Evolutionary conservation across 2,797 vertebrate species (phyloP).

Genomic region (Prunella strophiata): DNA sequence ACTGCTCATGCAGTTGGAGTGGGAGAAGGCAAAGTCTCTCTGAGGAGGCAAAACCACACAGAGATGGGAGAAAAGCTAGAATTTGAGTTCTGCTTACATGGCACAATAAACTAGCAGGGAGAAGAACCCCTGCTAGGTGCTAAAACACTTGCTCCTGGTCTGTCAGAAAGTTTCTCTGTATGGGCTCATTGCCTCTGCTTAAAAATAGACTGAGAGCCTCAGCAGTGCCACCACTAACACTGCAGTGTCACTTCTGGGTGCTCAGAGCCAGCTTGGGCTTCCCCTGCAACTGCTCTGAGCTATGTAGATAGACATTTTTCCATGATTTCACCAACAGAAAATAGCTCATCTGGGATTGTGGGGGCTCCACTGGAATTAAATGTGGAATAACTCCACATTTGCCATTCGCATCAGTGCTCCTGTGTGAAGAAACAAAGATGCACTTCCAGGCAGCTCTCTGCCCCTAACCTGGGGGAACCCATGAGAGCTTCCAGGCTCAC

Average conservation of each 20-base stretch:
- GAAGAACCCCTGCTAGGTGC: neutral
- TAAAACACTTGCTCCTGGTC: neutral
- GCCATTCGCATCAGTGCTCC: neutral
- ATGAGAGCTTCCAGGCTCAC: neutral
- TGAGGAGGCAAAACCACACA: neutral
- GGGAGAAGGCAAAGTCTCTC: neutral
- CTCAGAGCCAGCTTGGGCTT: neutral
- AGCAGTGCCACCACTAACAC: neutral
- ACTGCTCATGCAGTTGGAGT: neutral
- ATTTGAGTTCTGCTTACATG: neutral
- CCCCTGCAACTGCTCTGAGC: neutral
- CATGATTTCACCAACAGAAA: neutral
- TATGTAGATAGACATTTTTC: neutral
- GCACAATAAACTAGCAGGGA: neutral
- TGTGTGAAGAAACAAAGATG: neutral
- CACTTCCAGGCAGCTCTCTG: neutral
- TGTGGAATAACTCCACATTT: neutral
- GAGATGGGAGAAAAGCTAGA: neutral
- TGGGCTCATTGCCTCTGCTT: neutral
- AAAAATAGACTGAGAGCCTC: neutral
- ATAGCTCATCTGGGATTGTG: neutral
- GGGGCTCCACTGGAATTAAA: neutral
- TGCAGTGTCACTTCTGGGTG: neutral
- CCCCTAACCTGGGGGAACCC: neutral
- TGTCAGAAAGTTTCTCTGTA: neutral